Percentiles rank a stretch among this genome's conserved stretches.
phyloP scores from a whole-genome alignment of 2,797 vertebrate genomes.

The Thalassophryne amazonica region DNA sequence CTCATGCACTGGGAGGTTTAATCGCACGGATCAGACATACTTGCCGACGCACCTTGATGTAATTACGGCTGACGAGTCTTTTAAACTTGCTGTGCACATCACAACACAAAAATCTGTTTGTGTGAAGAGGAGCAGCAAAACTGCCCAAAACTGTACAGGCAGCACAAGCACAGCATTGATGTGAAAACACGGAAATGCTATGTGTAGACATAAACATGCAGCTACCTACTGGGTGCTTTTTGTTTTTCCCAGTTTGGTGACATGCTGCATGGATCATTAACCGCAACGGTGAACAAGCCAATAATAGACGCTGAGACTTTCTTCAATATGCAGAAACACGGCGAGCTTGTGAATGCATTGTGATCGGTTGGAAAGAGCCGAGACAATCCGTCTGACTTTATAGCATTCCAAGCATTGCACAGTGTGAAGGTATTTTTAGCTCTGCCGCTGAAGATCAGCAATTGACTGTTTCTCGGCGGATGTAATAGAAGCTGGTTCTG shows the following conservation, averaged over 20 bases:
- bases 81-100: slow-evolving; percentile 18
- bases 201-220: slow-evolving; percentile 7
- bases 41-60: slow-evolving; percentile 27
- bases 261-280: slow-evolving; percentile 3
- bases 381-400: slow-evolving; percentile 24
- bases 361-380: slow-evolving; percentile 10
- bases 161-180: not conserved
- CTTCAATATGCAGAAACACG: slow-evolving; percentile 5
- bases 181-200: slow-evolving; percentile 5
- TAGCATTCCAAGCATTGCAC: slow-evolving; percentile 22
- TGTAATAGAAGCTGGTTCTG: slow-evolving; percentile 13
- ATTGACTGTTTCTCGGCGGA: slow-evolving; percentile 29
- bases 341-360: not conserved
- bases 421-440: slow-evolving; percentile 40
- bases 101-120: slow-evolving; percentile 6
- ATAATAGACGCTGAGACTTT: slow-evolving; percentile 1
- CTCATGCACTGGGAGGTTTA: slow-evolving; percentile 41
- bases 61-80: slow-evolving; percentile 33
- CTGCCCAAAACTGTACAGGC: too few species aligned
- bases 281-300: not conserved
- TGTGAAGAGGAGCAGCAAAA: not conserved
- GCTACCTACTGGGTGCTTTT: slow-evolving; percentile 3
- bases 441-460: slow-evolving; percentile 23
- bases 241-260: not conserved
- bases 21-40: slow-evolving; percentile 39